Evolutionary conservation across 2,888 invertebrate genomes (phyloP).

Genomic region (Rhaphigaster nebulosa): DNA sequence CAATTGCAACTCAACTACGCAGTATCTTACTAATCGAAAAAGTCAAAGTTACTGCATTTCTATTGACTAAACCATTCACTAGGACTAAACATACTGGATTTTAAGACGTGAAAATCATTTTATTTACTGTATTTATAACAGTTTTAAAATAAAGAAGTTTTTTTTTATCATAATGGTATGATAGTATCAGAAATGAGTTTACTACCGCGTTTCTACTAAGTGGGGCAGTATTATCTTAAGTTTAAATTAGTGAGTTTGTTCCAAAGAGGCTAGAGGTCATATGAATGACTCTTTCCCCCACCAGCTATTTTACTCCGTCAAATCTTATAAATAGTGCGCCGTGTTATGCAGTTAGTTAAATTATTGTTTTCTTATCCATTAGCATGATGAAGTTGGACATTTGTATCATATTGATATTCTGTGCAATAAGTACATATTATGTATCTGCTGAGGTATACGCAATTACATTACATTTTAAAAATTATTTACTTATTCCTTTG

Average conservation of each 20-base stretch:
- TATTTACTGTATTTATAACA: too few relatives aligned
- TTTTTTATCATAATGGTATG: too few relatives aligned
- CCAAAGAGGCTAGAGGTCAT: neutral
- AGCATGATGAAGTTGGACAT: neutral
- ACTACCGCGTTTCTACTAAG: too few relatives aligned
- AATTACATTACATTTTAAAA: neutral
- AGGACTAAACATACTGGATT: too few relatives aligned
- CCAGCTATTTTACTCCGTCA: neutral
- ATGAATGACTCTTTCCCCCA: constrained; percentile 20
- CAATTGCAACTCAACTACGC: too few relatives aligned
- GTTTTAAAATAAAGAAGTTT: too few relatives aligned
- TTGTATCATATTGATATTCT: neutral
- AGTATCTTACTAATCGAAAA: too few relatives aligned
- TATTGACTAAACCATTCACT: too few relatives aligned
- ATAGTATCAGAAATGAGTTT: too few relatives aligned
- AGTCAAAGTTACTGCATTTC: too few relatives aligned
- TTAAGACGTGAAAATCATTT: too few relatives aligned
- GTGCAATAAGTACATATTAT: neutral
- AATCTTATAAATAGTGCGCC: constrained; percentile 22
- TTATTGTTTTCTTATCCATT: neutral
- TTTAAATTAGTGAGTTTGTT: neutral
- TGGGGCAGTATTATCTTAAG: too few relatives aligned
- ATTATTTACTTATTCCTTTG: neutral
- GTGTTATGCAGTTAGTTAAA: neutral
- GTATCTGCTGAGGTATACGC: constrained; percentile 16